Evolutionary conservation across 2,797 vertebrate species (phyloP).

Genomic region (Anguilla marmorata): DNA sequence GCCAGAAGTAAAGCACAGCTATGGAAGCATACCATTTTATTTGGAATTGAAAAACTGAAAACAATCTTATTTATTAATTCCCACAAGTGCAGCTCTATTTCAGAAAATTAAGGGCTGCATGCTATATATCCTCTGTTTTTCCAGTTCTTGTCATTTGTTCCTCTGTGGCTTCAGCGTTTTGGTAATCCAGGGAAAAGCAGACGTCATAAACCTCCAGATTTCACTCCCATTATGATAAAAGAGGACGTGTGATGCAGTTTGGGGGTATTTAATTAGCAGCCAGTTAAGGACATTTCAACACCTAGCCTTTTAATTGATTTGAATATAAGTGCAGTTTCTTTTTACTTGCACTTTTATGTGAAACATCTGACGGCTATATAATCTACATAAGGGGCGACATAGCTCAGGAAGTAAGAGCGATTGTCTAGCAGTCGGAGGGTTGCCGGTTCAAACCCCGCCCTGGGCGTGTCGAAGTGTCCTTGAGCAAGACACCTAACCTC

Average conservation of each 20-base stretch:
- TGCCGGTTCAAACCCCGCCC: too few species aligned
- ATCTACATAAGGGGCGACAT: too few species aligned
- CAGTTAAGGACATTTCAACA: background rate
- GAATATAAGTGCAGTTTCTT: background rate
- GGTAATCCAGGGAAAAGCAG: background rate
- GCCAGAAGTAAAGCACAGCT: background rate
- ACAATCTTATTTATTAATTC: constrained; percentile 10
- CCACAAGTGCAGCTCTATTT: background rate
- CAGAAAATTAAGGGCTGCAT: background rate
- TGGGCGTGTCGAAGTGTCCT: too few species aligned
- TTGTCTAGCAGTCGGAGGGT: too few species aligned
- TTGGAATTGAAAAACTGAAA: constrained; percentile 16
- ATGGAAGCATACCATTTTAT: background rate
- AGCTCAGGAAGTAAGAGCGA: too few species aligned
- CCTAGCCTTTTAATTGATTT: background rate
- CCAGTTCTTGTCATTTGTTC: background rate
- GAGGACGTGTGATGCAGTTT: background rate
- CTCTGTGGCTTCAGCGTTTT: background rate
- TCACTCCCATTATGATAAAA: background rate
- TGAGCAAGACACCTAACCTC: too few species aligned
- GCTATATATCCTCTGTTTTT: background rate
- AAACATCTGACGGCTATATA: background rate
- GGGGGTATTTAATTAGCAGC: background rate
- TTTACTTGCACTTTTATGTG: background rate
- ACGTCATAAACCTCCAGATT: background rate